Base-by-base conservation (phyloP, 1,140 invertebrate species). In the Zaprionus kolodkinae region DNA sequence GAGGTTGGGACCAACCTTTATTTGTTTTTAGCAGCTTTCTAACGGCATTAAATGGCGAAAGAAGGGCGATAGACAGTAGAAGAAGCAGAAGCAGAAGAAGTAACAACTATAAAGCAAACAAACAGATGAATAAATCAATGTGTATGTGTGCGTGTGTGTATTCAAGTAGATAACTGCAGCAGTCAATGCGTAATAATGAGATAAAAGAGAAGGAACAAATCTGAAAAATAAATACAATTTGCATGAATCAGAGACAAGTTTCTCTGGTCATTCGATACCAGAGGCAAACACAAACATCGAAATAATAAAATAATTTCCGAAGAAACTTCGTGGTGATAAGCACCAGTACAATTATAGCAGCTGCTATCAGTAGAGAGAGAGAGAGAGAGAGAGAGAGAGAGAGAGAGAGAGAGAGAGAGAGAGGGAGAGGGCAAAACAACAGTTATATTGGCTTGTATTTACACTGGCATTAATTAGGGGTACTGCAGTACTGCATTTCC, bases 11-110 rank as follows among this genome's bases (percentile, higher is more conserved):
- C 17, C 78, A 72, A 85, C 85, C 85, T 89, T 88, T 88, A 89
- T 88, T 88, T 88, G 86, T 72, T 72, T 88, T 88, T 85, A 70
- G 68, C 86, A 78, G 85, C 85, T 88, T 88, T 88, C 85, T 89
- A 88, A 78, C 70, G 57, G 75, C 67, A 61, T 71, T 62, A 71
- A 81, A 85, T 89, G 71, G 75, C 75, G 69, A 70, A 89, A 77
- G 77, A 89, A 77, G 80, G 85, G 85, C 74, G 78, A 48, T 9
- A 50, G 17, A 12, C 6, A 1, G 3, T 27, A n/a, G n/a, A n/a
- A n/a, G n/a, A 21, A 21, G 21, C 1, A 21, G 21, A 1, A 61
- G 13, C 57, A 74, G 43, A 63, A 33, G 13, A 25, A 11, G 45
- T 11, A 5, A 13, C 38, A 40, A 40, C 11, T 11, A 9, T 40